Evolutionary conservation across 1,140 invertebrate genomes (phyloP).

Genomic region (Dendroctonus valens): DNA sequence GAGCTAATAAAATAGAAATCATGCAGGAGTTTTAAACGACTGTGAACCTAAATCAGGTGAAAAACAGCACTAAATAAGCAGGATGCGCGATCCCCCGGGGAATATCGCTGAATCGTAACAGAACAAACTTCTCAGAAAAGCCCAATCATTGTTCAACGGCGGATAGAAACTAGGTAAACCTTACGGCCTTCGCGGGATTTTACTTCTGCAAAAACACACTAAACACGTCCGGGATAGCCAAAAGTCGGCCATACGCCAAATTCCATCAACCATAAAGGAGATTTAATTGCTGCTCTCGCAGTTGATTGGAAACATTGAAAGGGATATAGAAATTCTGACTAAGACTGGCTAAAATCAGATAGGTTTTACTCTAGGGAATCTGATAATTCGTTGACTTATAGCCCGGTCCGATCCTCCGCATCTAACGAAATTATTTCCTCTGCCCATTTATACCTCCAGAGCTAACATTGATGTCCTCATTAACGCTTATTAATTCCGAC

Average conservation of each 20-base stretch:
- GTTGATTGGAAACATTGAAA: constrained; percentile 43
- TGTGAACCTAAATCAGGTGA: too few species aligned
- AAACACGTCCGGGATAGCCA: constrained; percentile 34
- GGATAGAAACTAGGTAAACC: constrained; percentile 34
- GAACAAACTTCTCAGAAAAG: constrained; percentile 27
- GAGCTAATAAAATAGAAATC: too few species aligned
- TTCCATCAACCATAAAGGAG: constrained; percentile 45
- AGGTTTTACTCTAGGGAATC: constrained; percentile 41
- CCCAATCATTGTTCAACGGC: constrained; percentile 27
- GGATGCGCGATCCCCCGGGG: constrained; percentile 9
- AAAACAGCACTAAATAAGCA: constrained; percentile 1
- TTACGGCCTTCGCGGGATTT: constrained; percentile 30
- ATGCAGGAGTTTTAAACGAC: too few species aligned
- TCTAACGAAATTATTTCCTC: constrained; percentile 25
- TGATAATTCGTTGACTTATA: constrained; percentile 50
- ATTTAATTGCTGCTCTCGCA: constrained; percentile 45
- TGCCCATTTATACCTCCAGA: constrained; percentile 39
- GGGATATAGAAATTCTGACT: constrained; percentile 38
- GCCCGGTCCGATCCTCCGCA: constrained; percentile 40
- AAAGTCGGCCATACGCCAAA: constrained; percentile 38
- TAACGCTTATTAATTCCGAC: constrained; percentile 36
- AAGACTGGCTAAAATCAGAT: constrained; percentile 40
- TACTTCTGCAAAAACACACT: constrained; percentile 32
- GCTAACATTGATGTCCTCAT: constrained; percentile 41
- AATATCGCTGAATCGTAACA: constrained; percentile 25